A percentile compares a stretch with the other conserved stretches of the same genome.
These are phyloP conservation scores for Aradus depressus DNA, from an alignment of 2,888 invertebrate species.

Conservation along the genomic window DNA sequence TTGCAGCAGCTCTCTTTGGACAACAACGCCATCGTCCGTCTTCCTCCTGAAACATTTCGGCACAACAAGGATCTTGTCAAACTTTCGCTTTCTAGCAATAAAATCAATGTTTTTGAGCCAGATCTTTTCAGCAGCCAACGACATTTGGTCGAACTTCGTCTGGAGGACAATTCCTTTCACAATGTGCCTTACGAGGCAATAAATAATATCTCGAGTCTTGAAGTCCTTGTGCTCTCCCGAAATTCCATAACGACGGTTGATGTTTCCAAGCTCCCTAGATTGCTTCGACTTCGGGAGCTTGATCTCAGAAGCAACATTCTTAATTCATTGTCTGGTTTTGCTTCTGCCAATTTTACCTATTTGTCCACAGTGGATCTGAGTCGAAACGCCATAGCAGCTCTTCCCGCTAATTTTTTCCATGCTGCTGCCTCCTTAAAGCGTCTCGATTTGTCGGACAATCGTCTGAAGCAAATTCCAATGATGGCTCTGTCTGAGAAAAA, in stretches of 20 bases:
- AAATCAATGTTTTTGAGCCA: slow-evolving; percentile 53
- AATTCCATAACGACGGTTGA: slow-evolving; percentile 49
- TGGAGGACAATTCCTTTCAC: slow-evolving; percentile 59
- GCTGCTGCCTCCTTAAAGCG: slow-evolving; percentile 55
- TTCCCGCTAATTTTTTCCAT: slow-evolving; percentile 71
- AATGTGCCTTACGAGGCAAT: slow-evolving; percentile 70
- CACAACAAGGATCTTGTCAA: slow-evolving; percentile 66
- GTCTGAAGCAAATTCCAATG: slow-evolving; percentile 67
- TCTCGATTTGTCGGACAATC: slow-evolving; percentile 66
- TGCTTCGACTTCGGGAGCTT: slow-evolving; percentile 60
- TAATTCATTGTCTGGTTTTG: slow-evolving; percentile 62
- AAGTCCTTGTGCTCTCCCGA: slow-evolving; percentile 44
- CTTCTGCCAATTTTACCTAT: slow-evolving; percentile 59
- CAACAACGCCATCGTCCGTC: slow-evolving; percentile 52
- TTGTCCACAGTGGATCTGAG: slow-evolving; percentile 63
- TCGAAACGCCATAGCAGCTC: slow-evolving; percentile 58
- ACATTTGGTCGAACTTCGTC: slow-evolving; percentile 61
- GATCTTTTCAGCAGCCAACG: slow-evolving; percentile 62
- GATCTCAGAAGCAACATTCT: slow-evolving; percentile 65
- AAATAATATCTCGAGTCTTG: slow-evolving; percentile 61
- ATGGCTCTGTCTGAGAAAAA: slow-evolving; percentile 63
- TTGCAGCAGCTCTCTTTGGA: slow-evolving; percentile 61
- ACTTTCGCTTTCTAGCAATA: slow-evolving; percentile 61
- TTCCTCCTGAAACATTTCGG: slow-evolving; percentile 59
- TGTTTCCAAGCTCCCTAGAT: slow-evolving; percentile 61